phyloP scores from a whole-genome alignment of 1,140 invertebrate genomes.

The Bombus picipes region DNA sequence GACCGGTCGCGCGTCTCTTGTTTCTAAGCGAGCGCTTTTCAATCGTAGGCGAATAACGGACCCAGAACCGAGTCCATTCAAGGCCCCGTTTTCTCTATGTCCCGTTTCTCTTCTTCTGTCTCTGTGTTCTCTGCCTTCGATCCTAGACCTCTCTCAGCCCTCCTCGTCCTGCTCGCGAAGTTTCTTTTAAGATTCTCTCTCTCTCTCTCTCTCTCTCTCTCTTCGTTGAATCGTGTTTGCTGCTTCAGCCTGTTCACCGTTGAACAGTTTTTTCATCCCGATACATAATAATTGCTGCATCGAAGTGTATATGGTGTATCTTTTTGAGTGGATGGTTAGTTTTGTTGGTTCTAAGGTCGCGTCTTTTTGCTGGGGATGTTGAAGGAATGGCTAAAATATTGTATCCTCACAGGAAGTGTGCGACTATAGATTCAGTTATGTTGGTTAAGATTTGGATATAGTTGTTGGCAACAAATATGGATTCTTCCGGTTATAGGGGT shows the following conservation, averaged over 20 bases:
- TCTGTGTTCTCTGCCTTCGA: not conserved
- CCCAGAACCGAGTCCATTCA: conserved; percentile 68
- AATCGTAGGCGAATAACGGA: conserved; percentile 83
- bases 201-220: not conserved
- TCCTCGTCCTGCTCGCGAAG: conserved; percentile 21
- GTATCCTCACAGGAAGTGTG: not conserved
- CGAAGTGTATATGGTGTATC: not conserved
- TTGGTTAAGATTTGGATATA: too few relatives aligned
- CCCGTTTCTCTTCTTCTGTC: conserved; percentile 8
- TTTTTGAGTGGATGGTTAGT: not conserved
- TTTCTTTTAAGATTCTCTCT: not conserved
- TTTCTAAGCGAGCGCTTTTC: conserved; percentile 83
- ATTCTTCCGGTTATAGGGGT: conserved; percentile 40
- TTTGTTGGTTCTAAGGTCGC: not conserved
- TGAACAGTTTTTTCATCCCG: not conserved
- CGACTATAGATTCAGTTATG: not conserved
- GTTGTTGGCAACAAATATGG: conserved; percentile 33
- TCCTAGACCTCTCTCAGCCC: not conserved
- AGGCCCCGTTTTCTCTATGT: conserved; percentile 46
- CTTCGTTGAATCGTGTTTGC: not conserved
- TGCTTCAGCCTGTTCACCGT: not conserved
- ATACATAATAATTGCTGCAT: not conserved
- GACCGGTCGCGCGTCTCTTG: conserved; percentile 83
- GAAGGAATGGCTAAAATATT: conserved; percentile 52
- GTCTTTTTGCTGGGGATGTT: not conserved